Evolutionary conservation across 2,797 vertebrate species (phyloP).

Genomic region (Dicrostonyx torquatus): DNA sequence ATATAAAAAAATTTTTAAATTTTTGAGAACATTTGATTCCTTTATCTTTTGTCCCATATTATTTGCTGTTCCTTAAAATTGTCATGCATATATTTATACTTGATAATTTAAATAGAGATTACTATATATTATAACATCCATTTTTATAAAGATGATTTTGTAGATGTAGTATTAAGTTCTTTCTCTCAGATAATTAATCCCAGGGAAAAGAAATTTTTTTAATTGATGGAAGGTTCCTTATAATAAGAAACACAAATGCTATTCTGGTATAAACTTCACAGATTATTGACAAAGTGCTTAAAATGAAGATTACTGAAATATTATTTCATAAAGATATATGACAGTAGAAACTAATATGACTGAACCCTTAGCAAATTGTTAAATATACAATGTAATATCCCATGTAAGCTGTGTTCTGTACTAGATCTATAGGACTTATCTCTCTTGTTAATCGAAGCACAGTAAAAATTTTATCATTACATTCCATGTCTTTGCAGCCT

Average conservation of each 20-base stretch:
- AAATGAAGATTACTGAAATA: slow-evolving; percentile 42
- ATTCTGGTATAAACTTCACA: background rate
- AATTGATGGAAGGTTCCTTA: background rate
- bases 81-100: background rate
- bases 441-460: background rate
- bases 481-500: background rate
- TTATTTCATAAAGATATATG: background rate
- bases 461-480: background rate
- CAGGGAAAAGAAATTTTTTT: background rate
- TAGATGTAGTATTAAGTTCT: background rate
- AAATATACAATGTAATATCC: background rate
- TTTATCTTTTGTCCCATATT: background rate
- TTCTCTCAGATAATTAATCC: background rate
- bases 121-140: background rate
- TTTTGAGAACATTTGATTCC: background rate
- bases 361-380: background rate
- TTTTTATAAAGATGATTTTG: background rate
- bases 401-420: background rate
- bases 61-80: background rate
- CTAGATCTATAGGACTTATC: background rate
- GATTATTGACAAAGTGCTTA: slow-evolving; percentile 28
- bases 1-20: slow-evolving; percentile 18
- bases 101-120: slow-evolving; percentile 29
- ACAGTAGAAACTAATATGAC: background rate
- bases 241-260: background rate